phyloP scores from a whole-genome alignment of 2,797 vertebrate species.

The Falco rusticolus region DNA sequence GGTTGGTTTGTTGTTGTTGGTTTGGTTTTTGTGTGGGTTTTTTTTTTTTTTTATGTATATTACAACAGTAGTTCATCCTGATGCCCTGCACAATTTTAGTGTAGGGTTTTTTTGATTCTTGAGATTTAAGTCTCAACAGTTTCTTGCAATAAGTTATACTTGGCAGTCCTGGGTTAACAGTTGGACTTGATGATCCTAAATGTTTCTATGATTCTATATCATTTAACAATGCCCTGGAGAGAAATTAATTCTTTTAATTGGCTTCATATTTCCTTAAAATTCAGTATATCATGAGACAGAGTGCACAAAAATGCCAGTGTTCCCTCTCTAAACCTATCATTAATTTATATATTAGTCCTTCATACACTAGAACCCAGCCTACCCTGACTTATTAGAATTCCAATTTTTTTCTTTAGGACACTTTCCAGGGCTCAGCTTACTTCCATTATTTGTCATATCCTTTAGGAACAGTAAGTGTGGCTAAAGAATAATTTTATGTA shows the following conservation, averaged over 20 bases:
- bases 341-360: not conserved
- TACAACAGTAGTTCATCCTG: not conserved
- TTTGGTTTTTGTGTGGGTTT: not conserved
- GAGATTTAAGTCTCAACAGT: not conserved
- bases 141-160: not conserved
- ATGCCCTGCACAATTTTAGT: not conserved
- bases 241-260: not conserved
- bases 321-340: not conserved
- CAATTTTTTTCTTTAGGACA: not conserved
- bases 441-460: not conserved
- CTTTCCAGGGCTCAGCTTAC: not conserved
- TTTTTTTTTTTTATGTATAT: not conserved
- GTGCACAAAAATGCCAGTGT: not conserved
- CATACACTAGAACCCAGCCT: not conserved
- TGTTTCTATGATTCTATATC: not conserved
- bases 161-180: too few species aligned
- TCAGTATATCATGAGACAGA: not conserved
- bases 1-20: too few species aligned
- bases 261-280: not conserved
- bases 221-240: not conserved
- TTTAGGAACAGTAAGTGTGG: not conserved
- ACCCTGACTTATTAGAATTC: not conserved
- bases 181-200: too few species aligned
- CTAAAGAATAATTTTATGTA: not conserved
- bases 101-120: not conserved